A percentile compares a stretch with the other conserved stretches of the same genome.
phyloP scores from a whole-genome alignment of 2,113 vertebrate genomes.

The Hydrolagus affinis region DNA sequence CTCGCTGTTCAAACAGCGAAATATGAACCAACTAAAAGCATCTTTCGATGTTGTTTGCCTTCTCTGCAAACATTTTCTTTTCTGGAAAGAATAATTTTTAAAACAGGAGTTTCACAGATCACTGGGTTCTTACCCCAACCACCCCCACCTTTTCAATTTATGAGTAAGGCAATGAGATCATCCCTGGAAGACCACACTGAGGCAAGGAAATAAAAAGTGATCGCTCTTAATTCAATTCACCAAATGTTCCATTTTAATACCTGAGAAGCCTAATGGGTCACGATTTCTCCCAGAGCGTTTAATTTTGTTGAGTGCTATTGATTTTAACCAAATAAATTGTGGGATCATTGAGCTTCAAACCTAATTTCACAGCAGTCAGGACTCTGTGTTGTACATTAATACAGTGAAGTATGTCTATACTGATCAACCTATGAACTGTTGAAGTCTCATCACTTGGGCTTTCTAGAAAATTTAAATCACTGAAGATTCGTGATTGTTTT shows the following conservation, averaged over 20 bases:
- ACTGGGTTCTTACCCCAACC: too few relatives aligned
- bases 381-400: background rate
- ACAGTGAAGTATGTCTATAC: background rate
- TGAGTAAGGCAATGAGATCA: conserved; percentile 2
- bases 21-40: too few relatives aligned
- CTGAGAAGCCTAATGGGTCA: background rate
- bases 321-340: conserved; percentile 26
- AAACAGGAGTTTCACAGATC: too few relatives aligned
- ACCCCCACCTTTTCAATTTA: too few relatives aligned
- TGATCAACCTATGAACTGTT: background rate
- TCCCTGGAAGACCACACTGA: background rate
- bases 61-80: too few relatives aligned
- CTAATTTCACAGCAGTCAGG: background rate
- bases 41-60: too few relatives aligned
- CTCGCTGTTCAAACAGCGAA: too few relatives aligned
- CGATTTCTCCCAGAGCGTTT: background rate
- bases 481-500: too few relatives aligned
- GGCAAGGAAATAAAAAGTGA: conserved; percentile 16
- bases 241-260: conserved; percentile 16
- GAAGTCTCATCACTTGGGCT: background rate
- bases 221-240: conserved; percentile 8
- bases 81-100: too few relatives aligned
- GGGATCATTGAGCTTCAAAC: conserved; percentile 4
- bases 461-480: background rate
- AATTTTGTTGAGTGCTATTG: conserved; percentile 25